These are phyloP conservation scores for Solea senegalensis DNA, from an alignment of 2,113 vertebrate species.

Conservation along the genomic window DNA sequence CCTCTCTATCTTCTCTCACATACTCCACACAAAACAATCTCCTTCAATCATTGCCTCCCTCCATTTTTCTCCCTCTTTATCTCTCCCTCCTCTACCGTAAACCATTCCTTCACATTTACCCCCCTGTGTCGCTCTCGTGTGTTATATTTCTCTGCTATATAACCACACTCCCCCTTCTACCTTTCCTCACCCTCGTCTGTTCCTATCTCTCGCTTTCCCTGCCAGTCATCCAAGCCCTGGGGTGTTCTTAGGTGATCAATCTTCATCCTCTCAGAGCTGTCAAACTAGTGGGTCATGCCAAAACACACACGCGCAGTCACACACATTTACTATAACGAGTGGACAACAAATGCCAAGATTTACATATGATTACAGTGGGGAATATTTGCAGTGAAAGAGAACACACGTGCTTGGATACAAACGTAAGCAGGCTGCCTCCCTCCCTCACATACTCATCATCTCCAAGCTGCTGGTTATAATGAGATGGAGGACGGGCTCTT, in stretches of 20 bases:
- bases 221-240: conserved; percentile 71
- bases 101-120: conserved; percentile 53
- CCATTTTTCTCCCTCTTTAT: conserved; percentile 62
- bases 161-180: background rate
- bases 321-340: conserved; percentile 40
- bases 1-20: conserved; percentile 67
- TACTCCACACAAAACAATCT: conserved; percentile 75
- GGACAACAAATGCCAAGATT: conserved; percentile 73
- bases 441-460: conserved; percentile 48
- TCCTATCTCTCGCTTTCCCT: conserved; percentile 58
- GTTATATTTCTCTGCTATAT: conserved; percentile 64
- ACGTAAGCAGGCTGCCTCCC: conserved; percentile 19
- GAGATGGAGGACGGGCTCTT: conserved; percentile 54
- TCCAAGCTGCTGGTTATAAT: conserved; percentile 60
- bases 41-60: conserved; percentile 71
- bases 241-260: conserved; percentile 78
- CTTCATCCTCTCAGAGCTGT: conserved; percentile 74
- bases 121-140: conserved; percentile 23
- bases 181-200: conserved; percentile 15
- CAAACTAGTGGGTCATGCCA: conserved; percentile 60
- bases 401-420: conserved; percentile 37
- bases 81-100: conserved; percentile 68
- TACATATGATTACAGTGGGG: conserved; percentile 68
- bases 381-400: conserved; percentile 15
- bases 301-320: conserved; percentile 20